phyloP scores from a whole-genome alignment of 2,797 vertebrate species.

The Heteromormyrus szaboi region DNA sequence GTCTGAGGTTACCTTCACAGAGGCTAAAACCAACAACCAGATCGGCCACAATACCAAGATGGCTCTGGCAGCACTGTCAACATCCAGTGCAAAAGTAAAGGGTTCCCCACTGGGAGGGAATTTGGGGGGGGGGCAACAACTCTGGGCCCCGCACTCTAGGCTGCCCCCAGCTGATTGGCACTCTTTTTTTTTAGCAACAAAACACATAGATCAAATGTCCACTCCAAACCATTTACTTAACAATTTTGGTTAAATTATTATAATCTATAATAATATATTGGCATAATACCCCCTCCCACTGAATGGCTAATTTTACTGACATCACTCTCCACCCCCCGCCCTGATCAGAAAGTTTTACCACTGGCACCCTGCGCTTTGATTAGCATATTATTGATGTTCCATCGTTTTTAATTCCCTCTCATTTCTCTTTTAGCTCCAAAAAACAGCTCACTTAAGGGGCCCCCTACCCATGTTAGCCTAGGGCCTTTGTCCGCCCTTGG shows the following conservation, averaged over 20 bases:
- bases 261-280: background rate
- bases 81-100: background rate
- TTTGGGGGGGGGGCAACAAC: background rate
- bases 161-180: background rate
- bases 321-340: background rate
- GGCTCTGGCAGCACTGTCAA: background rate
- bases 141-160: background rate
- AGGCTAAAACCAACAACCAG: background rate
- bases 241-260: background rate
- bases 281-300: background rate
- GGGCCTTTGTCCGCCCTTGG: background rate
- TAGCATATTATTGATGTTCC: background rate
- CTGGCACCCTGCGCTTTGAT: background rate
- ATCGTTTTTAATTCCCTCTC: background rate
- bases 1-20: background rate
- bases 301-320: background rate
- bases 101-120: background rate
- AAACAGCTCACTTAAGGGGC: background rate
- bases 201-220: background rate
- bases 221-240: background rate
- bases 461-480: background rate
- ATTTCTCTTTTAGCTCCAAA: background rate
- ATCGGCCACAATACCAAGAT: background rate
- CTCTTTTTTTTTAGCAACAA: background rate
- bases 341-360: background rate